Evolutionary conservation across 2,113 vertebrate genomes (phyloP), one percentile per base, ranked within the genome.

Genomic region (Pachyramphus minor): DNA sequence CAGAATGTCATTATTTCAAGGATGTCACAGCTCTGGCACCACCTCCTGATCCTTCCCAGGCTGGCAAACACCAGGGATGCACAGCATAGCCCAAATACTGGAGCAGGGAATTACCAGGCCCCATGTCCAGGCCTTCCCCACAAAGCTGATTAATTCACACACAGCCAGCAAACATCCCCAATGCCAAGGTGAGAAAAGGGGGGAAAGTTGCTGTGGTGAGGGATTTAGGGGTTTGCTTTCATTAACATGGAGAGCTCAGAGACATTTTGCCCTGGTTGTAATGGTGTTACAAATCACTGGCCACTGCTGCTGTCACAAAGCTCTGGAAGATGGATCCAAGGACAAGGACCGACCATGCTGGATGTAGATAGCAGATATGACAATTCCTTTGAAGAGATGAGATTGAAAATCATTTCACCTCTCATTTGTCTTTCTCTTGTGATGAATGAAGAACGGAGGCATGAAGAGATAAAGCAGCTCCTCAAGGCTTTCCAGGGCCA

Each of bases 191-290:
- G 77, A 90, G 53, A 84, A 68, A 24, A 49, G 49, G 30, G 3
- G 37, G 5, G 2, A 63, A 55, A 1, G 0, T 0, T n/a, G 25
- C 44, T 41, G 44, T 4, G 17, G 31, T 2, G 2, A 64, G 5
- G 44, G 35, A 75, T 39, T 23, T 44, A 14, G 30, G 16, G 31
- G 13, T 21, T 62, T 76, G 58, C 17, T 71, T 30, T 39, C 42
- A 35, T 39, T 33, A 8, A 14, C 3, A 8, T 1, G 9, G 31
- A 35, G 22, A 79, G 9, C 33, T 74, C 4, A 25, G 47, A 81
- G 86, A 8, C 11, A 16, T 33, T 90, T 21, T 64, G n/a, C 68
- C 59, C 35, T 28, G 11, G 2, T 58, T 69, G 31, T 66, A 0
- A 4, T 41, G 58, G 21, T 21, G 37, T 13, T 30, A 44, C 74